Evolutionary conservation across 2,113 vertebrate species (phyloP), one percentile per base, ranked within the genome.

Genomic region (Colinus virginianus): DNA sequence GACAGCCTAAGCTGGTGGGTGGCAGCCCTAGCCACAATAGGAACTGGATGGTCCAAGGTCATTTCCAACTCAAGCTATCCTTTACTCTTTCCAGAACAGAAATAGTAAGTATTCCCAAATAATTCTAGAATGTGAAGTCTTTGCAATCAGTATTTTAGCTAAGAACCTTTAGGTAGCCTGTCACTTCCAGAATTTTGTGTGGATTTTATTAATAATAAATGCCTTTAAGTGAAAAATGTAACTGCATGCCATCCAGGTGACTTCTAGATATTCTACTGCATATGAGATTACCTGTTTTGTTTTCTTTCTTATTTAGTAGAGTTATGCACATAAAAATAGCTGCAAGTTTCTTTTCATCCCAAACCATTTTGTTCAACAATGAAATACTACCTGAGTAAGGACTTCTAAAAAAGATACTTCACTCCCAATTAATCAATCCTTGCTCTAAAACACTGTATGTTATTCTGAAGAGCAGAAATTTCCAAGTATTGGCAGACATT

Each of bases 121-220:
- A 32, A 55, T 26, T 55, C 53, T 18, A 55, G 28, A 30, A 55
- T 18, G 28, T 55, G 6, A 83, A 94, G 93, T 56, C 19, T 63
- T 61, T 34, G 58, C 70, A 56, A 92, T 43, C 94, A 96, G 92
- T 22, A 56, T 36, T 95, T 94, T 69, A 8, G 71, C 46, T 77
- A 88, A 90, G 66, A 87, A 66, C 21, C 32, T 88, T 78, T 21
- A 91, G n/a, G 58, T 25, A 87, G 87, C 40, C 8, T 90, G 74
- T 82, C 32, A 2, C 20, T 53, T 88, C 78, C 28, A 40, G 61
- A 78, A 88, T 93, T 90, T 87, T 9, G 75, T 22, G 91, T 66
- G 34, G 62, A 26, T 93, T 94, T 97, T 94, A 84, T 32, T 77
- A 8, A 38, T 23, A 78, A 84, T 10, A 91, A 46, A 61, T 17